A percentile compares a stretch with the other conserved stretches of the same genome.
phyloP scores from a whole-genome alignment of 2,797 vertebrate species.

The Pipistrellus nathusii region DNA sequence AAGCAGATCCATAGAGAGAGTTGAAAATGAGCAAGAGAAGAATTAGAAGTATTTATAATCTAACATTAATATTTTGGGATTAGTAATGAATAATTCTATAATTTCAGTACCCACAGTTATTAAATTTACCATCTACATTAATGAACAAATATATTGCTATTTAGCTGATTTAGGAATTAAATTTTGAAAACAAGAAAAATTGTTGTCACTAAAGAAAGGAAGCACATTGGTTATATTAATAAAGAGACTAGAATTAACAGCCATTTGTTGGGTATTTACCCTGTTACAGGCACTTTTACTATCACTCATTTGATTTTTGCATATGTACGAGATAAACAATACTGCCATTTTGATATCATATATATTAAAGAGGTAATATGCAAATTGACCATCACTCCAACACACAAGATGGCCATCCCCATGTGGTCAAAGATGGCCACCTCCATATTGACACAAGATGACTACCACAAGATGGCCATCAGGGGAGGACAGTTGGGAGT shows the following conservation, averaged over 20 bases:
- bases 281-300: background rate
- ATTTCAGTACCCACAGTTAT: background rate
- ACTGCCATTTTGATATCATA: background rate
- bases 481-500: no score
- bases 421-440: no score
- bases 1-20: background rate
- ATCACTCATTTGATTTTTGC: background rate
- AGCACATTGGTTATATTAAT: background rate
- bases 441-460: no score
- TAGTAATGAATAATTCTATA: constrained; percentile 1
- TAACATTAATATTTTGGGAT: constrained; percentile 4
- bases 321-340: background rate
- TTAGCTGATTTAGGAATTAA: constrained; percentile 26
- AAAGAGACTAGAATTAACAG: background rate
- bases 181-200: background rate
- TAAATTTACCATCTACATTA: background rate
- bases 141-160: background rate
- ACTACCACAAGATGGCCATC: no score
- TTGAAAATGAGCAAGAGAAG: constrained; percentile 42
- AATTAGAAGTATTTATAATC: background rate
- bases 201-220: constrained; percentile 24
- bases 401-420: no score
- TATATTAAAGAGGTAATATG: no score
- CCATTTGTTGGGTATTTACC: background rate
- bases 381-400: no score